Evolutionary conservation across 2,797 vertebrate genomes (phyloP).

Genomic region (Pelobates cultripes): DNA sequence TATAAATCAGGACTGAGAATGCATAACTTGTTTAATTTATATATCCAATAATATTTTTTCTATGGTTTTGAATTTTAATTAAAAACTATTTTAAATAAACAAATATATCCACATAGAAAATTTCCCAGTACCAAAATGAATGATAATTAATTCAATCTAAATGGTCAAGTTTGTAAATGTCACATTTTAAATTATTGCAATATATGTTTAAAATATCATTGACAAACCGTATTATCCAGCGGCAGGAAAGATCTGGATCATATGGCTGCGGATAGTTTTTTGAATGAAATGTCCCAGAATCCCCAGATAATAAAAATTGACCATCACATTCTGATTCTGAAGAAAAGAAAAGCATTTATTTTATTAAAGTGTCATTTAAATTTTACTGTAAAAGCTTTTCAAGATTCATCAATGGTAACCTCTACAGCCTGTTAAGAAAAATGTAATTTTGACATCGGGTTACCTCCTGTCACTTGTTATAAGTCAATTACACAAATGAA

Average conservation of each 20-base stretch:
- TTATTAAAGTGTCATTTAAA: slow-evolving; percentile 1
- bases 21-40: too few species aligned
- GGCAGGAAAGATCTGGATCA: slow-evolving; percentile 70
- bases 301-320: slow-evolving; percentile 79
- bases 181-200: too few species aligned
- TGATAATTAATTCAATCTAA: too few species aligned
- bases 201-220: too few species aligned
- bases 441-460: not conserved
- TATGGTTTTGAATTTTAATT: too few species aligned
- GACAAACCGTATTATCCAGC: slow-evolving; percentile 86
- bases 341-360: slow-evolving; percentile 49
- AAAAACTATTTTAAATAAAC: too few species aligned
- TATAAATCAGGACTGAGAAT: too few species aligned
- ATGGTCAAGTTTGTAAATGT: too few species aligned
- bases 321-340: slow-evolving; percentile 86
- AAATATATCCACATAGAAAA: too few species aligned
- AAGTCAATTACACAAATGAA: not conserved
- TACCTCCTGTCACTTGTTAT: slow-evolving; percentile 5
- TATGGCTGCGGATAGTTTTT: slow-evolving; percentile 71
- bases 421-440: not conserved
- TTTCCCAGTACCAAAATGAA: too few species aligned
- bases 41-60: too few species aligned
- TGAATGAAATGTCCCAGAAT: slow-evolving; percentile 81
- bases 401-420: not conserved
- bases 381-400: slow-evolving; percentile 7